phyloP scores from a whole-genome alignment of 1,140 invertebrate genomes.

The Drosophila triauraria region DNA sequence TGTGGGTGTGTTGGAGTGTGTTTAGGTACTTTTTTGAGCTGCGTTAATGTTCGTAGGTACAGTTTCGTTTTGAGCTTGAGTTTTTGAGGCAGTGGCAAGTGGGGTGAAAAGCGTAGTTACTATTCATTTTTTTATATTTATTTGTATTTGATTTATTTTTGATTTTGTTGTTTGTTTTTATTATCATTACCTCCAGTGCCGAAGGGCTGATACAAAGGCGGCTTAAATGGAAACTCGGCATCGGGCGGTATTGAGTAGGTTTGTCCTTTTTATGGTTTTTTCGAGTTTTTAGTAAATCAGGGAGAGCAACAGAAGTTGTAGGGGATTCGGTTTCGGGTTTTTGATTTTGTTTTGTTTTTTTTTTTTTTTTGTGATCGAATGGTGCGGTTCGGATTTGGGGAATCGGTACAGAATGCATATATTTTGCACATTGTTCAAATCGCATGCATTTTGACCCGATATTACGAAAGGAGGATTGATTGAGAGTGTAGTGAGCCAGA shows the following conservation, averaged over 20 bases:
- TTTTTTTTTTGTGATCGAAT: constrained; percentile 41
- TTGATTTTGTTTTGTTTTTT: neutral
- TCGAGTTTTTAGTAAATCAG: constrained; percentile 21
- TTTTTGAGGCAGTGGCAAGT: constrained; percentile 34
- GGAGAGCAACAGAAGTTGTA: constrained; percentile 51
- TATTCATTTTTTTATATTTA: constrained; percentile 34
- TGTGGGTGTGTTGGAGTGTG: constrained; percentile 18
- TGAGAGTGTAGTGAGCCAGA: constrained; percentile 46
- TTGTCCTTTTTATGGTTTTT: constrained; percentile 87
- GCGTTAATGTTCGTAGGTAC: constrained; percentile 66
- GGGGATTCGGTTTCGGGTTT: constrained; percentile 38
- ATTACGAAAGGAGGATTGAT: constrained; percentile 26
- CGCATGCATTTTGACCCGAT: constrained; percentile 77
- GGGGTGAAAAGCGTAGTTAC: constrained; percentile 57
- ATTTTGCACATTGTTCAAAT: constrained; percentile 42
- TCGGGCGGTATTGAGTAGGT: constrained; percentile 87
- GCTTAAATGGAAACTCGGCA: constrained; percentile 86
- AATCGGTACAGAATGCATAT: constrained; percentile 75
- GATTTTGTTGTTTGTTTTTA: constrained; percentile 23
- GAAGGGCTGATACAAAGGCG: constrained; percentile 85
- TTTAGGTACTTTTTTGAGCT: constrained; percentile 54
- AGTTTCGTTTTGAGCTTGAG: constrained; percentile 31
- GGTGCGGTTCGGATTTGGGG: constrained; percentile 44
- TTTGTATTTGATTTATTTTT: constrained; percentile 55
- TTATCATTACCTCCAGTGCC: constrained; percentile 86